Base-by-base conservation (phyloP, 2,888 invertebrate genomes). In the Amaurobius ferox region DNA sequence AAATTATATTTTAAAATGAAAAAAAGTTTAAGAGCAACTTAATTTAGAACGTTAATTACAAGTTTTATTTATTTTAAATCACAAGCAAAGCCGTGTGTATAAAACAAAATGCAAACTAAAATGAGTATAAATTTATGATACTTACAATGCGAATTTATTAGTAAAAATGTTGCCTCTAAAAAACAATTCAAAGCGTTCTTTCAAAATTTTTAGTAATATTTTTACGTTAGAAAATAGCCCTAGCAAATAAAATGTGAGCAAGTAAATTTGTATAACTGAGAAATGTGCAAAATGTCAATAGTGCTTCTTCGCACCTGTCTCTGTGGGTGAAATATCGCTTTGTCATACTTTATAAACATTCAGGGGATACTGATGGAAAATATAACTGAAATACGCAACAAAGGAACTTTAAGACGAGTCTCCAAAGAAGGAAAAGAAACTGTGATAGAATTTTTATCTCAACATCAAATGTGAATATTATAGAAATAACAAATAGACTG, bases 321-420 rank as follows among this genome's bases (percentile, higher is more conserved):
- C 19, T 55, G 55, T 23, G 19, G 55, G 55, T 55, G 55, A 55
- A 55, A 55, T 55, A 55, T 55, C 55, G 55, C 23, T 55, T 55
- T 55, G 23, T 23, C 55, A 23, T 55, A 55, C 23, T 55, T 55
- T 55, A 55, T 55, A 55, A 55, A 55, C 55, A 55, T 55, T 55
- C 55, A 55, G 23, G 23, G 1, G 23, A 3, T 55, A 1, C 2
- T 16, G 1, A 35, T 35, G 16, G 16, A 44, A 44, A 44, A 2
- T 44, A n/a, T n/a, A 2, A 44, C 9, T 44, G 11, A 9, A n/a
- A 44, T 44, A 44, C n/a, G 6, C 13, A 9, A 16, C 2, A 44
- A 7, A 44, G 44, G 16, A 44, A 16, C 2, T 44, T 2, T 9
- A 44, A 16, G 44, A 44, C 35, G 35, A 5, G 35, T 2, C 16